phyloP scores from a whole-genome alignment of 1,140 invertebrate species.

The Chelonus insularis region DNA sequence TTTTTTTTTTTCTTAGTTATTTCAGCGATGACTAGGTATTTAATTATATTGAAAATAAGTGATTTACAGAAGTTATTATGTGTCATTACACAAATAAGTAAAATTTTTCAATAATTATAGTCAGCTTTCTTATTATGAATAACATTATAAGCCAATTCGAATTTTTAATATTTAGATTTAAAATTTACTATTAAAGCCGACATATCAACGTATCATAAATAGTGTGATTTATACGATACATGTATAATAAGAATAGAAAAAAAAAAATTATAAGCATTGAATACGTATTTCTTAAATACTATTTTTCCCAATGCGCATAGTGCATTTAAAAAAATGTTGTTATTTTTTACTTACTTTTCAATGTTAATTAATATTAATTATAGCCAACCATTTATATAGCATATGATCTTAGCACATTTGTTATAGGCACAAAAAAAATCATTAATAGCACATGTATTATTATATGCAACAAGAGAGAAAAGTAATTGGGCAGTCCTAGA shows the following conservation, averaged over 20 bases:
- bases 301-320: constrained; percentile 10
- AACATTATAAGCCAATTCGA: too few species aligned
- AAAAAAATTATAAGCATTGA: constrained; percentile 26
- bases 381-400: constrained; percentile 8
- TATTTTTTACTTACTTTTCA: constrained; percentile 4
- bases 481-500: too few species aligned
- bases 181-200: constrained; percentile 29
- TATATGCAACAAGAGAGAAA: too few species aligned
- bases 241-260: constrained; percentile 14
- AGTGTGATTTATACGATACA: constrained; percentile 24
- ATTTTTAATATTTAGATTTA: constrained; percentile 1
- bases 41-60: too few species aligned
- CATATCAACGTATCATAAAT: constrained; percentile 30
- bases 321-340: constrained; percentile 3
- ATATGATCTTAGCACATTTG: constrained; percentile 13
- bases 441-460: not conserved
- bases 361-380: too few species aligned
- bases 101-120: too few species aligned
- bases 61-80: too few species aligned
- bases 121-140: too few species aligned
- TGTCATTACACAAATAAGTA: too few species aligned
- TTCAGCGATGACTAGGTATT: too few species aligned
- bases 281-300: constrained; percentile 13
- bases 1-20: too few species aligned
- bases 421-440: constrained; percentile 17